Percentiles rank a stretch among this genome's conserved stretches.
These are phyloP conservation scores for Campylomormyrus numenius DNA, from an alignment of 2,113 vertebrate genomes.

Conservation along the genomic window DNA sequence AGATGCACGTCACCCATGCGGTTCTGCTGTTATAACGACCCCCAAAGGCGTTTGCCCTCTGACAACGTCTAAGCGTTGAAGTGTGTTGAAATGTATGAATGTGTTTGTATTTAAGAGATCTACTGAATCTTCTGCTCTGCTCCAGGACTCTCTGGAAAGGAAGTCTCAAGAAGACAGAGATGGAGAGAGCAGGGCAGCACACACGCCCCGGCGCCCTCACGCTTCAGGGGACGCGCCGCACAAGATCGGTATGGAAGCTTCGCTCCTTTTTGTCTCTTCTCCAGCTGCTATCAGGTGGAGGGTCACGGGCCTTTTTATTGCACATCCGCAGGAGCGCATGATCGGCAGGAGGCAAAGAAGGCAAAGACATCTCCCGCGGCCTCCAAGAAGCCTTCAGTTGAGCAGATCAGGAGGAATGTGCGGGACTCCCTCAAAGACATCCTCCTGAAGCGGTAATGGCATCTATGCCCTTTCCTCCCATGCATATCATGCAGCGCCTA, in stretches of 20 bases:
- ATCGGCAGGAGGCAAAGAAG: slow-evolving; percentile 74
- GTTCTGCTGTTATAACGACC: neutral
- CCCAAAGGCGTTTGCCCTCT: neutral
- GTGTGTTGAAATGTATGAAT: neutral
- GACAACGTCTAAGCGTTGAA: neutral
- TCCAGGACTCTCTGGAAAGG: slow-evolving; percentile 53
- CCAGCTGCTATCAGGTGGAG: neutral
- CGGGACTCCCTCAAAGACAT: slow-evolving; percentile 91
- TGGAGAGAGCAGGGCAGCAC: neutral
- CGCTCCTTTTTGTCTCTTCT: neutral
- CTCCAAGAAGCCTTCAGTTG: slow-evolving; percentile 86
- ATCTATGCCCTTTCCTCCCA: neutral
- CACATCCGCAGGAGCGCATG: slow-evolving; percentile 57
- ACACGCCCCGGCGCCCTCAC: neutral
- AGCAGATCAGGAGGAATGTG: slow-evolving; percentile 88
- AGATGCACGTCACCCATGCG: neutral
- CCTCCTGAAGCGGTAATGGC: slow-evolving; percentile 77
- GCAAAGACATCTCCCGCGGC: slow-evolving; percentile 60
- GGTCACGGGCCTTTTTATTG: neutral
- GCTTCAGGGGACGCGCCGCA: slow-evolving; percentile 20
- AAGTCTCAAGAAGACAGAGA: slow-evolving; percentile 49
- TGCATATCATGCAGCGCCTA: neutral
- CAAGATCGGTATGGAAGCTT: slow-evolving; percentile 51
- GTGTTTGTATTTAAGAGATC: neutral
- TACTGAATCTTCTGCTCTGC: slow-evolving; percentile 4